These are phyloP conservation scores for Steatornis caripensis DNA, from an alignment of 2,113 vertebrate species.

Conservation along the genomic window DNA sequence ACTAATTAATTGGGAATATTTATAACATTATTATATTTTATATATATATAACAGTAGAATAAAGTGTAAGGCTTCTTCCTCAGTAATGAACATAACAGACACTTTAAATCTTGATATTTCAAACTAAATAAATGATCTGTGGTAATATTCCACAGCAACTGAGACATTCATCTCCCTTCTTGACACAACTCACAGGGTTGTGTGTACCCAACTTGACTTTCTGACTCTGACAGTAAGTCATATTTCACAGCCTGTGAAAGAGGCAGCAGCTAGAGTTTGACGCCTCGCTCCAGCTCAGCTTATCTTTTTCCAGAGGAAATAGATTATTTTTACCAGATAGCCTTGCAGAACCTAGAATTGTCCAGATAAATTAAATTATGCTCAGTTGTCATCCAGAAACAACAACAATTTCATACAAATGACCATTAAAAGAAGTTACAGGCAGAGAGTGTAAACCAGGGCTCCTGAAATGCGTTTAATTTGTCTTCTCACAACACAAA, in stretches of 20 bases:
- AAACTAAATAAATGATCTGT: neutral
- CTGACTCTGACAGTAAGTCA: slow-evolving; percentile 1
- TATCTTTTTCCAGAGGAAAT: neutral
- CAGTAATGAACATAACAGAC: neutral
- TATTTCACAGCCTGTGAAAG: slow-evolving; percentile 13
- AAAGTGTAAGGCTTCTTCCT: neutral
- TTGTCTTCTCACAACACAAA: neutral
- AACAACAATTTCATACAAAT: neutral
- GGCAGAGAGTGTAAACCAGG: neutral
- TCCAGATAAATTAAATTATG: neutral
- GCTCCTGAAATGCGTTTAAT: neutral
- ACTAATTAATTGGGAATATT: slow-evolving; percentile 1
- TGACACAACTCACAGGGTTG: neutral
- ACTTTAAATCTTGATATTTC: neutral
- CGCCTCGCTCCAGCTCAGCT: neutral
- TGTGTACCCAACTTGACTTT: neutral
- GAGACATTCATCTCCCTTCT: neutral
- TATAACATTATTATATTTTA: no score
- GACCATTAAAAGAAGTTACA: neutral
- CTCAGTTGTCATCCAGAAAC: neutral
- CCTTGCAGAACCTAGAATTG: neutral
- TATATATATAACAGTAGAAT: no score
- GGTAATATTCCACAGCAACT: neutral
- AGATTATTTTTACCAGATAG: neutral
- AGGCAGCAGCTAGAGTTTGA: neutral